Base-by-base conservation (phyloP, 2,113 vertebrate species). In the Cricetomys ansorgei region DNA sequence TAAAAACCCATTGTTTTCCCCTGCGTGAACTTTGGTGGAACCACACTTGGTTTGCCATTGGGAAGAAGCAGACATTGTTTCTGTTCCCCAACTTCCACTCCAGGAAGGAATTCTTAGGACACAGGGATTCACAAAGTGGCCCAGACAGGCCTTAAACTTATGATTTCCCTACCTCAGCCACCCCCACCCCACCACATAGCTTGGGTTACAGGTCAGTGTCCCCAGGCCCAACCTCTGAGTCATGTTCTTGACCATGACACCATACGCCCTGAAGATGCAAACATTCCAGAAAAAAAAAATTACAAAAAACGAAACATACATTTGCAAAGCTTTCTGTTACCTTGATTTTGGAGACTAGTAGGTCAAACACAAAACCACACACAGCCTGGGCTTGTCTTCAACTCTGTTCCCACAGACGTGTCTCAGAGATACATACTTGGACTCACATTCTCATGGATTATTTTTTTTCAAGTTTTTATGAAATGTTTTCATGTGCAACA, bases 361-460 rank as follows among this genome's bases (percentile, higher is more conserved):
- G 7, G 13, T 40, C 31, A 23, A 57, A 45, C 37, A 1, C 9
- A 65, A 73, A 34, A 15, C 34, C 55, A 67, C 27, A 43, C 40
- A 15, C 19, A 45, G 29, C 23, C 23, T 11, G 23, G 0, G 0
- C 9, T 43, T 31, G 2, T 50, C 12, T 43, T 48, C 45, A 5
- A 2, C 29, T 43, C 37, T 0, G 53, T 73, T 29, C 53, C n/a
- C 72, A 3, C 37, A 1, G 29, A 19, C 2, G 37, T 25, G 7
- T 88, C 45, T 27, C 64, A 43, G 69, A 87, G 27, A 53, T 0
- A 31, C 69, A 53, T 16, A 9, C 29, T 34, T 5, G 1, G 48
- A 48, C 23, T 77, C 77, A 34, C 11, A 0, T 7, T 50, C 29
- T n/a, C 5, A 3, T 0, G 12, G 25, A 10, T 27, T 57, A 1